Conservation (phyloP, 2,797 vertebrate genomes). For the Phalanger gymnotis region DNA sequence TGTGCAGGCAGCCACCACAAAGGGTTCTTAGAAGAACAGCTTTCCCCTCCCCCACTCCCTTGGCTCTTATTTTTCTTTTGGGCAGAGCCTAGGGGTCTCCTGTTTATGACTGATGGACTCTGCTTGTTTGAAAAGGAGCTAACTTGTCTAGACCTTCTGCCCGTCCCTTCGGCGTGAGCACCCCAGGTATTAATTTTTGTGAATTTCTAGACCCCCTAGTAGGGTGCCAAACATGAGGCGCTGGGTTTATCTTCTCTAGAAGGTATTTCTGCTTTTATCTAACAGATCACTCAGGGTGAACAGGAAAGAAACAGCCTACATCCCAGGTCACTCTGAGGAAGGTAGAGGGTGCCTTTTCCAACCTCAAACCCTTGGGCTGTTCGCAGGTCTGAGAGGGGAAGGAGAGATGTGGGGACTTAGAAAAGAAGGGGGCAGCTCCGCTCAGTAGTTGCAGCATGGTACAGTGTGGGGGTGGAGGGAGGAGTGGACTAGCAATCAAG, state of each 20-base stretch:
- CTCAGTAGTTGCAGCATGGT: background rate
- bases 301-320: background rate
- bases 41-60: constrained; percentile 72
- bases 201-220: constrained; percentile 48
- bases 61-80: constrained; percentile 79
- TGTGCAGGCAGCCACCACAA: constrained; percentile 78
- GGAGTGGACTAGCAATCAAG: background rate
- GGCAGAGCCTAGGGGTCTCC: constrained; percentile 75
- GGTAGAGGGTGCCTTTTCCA: background rate
- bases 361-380: constrained; percentile 14
- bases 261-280: constrained; percentile 15
- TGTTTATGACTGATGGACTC: constrained; percentile 67
- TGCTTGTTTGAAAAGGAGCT: constrained; percentile 68
- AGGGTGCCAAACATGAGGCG: constrained; percentile 28
- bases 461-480: background rate
- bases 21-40: constrained; percentile 74
- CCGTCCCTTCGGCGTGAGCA: background rate
- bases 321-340: background rate
- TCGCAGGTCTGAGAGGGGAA: constrained; percentile 27
- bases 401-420: constrained; percentile 3
- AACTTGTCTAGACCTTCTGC: constrained; percentile 55
- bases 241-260: constrained; percentile 30
- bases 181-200: constrained; percentile 41
- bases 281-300: background rate
- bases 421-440: background rate